Base-by-base conservation (phyloP, 2,888 invertebrate genomes). In the Tinea trinotella region DNA sequence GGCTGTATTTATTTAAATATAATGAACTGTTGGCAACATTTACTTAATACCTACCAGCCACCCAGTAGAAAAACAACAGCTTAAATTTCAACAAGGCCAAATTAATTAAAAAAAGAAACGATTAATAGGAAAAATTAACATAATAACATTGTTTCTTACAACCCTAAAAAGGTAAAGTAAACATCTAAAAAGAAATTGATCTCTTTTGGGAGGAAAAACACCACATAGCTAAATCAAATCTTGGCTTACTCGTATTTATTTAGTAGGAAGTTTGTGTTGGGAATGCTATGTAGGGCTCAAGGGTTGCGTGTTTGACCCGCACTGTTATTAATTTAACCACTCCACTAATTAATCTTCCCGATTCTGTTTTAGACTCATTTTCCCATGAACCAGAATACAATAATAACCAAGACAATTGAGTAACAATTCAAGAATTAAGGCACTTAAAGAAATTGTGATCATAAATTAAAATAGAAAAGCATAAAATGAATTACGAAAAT, bases 251-350 rank as follows among this genome's bases (percentile, higher is more conserved):
- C 30, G 7, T 30, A 30, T 30, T 30, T 30, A 7, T 30, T 30
- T 30, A 30, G 40, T 13, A 13, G 40, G 12, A 40, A 40, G 40
- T 40, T 30, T 40, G 40, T 12, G 40, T 13, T 40, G 15, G 30
- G 13, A 13, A 40, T n/a, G 13, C 12, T 40, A 15, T 40, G 40
- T 3, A 48, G 19, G 48, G 48, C 12, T 19, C n/a, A 1, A 50
- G 50, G 50, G 50, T 13, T 69, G 73, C 73, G 74, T 71, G 71
- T 71, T 65, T 48, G 54, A 15, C 30, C 54, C 54, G n/a, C n/a
- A 46, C 67, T 66, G 76, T 75, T 84, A 82, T 83, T 82, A 82
- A 82, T 82, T 77, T 76, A 74, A 75, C 77, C 76, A 62, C 71
- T 67, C 69, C 68, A 76, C 76, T 82, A 82, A 84, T 84, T 82